phyloP scores from a whole-genome alignment of 2,113 vertebrate genomes.

The Salminus brasiliensis region DNA sequence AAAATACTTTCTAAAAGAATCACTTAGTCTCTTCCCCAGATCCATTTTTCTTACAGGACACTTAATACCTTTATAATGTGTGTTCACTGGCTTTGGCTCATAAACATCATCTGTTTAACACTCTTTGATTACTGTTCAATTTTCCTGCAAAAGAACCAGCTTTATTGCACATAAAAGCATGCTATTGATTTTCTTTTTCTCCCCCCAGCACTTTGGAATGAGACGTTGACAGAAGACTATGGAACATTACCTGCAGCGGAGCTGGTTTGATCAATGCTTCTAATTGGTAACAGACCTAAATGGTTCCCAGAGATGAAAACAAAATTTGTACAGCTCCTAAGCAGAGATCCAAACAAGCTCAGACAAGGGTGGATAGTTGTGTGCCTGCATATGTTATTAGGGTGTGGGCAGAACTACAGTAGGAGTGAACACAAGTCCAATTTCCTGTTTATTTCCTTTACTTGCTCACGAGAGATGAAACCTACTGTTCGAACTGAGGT shows the following conservation, averaged over 20 bases:
- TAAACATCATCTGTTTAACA: constrained; percentile 58
- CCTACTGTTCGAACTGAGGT: not conserved
- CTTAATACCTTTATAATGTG: constrained; percentile 27
- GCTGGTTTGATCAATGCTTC: constrained; percentile 64
- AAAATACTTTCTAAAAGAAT: constrained; percentile 3
- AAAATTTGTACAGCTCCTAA: constrained; percentile 49
- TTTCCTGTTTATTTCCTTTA: not conserved
- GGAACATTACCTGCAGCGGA: constrained; percentile 59
- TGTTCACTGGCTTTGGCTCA: constrained; percentile 30
- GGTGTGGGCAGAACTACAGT: constrained; percentile 35
- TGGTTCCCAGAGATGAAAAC: constrained; percentile 60
- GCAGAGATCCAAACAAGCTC: constrained; percentile 44
- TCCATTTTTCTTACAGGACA: constrained; percentile 20
- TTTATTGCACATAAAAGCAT: constrained; percentile 62
- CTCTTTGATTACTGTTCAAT: constrained; percentile 45
- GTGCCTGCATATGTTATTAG: constrained; percentile 2
- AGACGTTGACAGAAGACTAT: constrained; percentile 55
- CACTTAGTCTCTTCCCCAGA: not conserved
- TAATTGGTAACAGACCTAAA: constrained; percentile 66
- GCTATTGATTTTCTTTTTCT: constrained; percentile 59
- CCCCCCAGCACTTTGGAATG: constrained; percentile 39
- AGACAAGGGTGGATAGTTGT: constrained; percentile 21
- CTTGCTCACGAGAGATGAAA: not conserved
- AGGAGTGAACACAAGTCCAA: constrained; percentile 1
- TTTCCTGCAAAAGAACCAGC: constrained; percentile 52